These are phyloP conservation scores for Heliconius ismenius DNA, from an alignment of 2,888 invertebrate species.

Conservation along the genomic window DNA sequence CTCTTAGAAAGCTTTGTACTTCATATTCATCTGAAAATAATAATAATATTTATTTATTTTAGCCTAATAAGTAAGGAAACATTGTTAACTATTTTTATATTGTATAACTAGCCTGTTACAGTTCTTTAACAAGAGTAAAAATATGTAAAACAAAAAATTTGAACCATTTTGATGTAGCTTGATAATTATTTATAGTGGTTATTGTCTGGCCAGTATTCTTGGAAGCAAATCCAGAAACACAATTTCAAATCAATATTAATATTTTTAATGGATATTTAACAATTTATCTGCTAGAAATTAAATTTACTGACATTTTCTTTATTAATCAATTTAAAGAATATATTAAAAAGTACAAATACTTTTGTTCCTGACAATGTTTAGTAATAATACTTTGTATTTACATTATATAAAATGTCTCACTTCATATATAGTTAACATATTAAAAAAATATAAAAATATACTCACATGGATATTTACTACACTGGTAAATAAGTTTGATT, in stretches of 20 bases:
- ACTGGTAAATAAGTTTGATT: slow-evolving; percentile 80
- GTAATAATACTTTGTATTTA: not conserved
- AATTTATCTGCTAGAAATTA: too few relatives aligned
- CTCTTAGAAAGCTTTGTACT: slow-evolving; percentile 75
- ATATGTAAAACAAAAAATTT: too few relatives aligned
- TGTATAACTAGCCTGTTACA: not conserved
- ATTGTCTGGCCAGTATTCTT: not conserved
- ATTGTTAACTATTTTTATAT: not conserved
- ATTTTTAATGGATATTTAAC: not conserved
- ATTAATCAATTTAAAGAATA: too few relatives aligned
- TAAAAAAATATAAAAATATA: slow-evolving; percentile 29
- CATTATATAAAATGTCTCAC: not conserved
- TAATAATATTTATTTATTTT: slow-evolving; percentile 30
- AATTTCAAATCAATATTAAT: not conserved
- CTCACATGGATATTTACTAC: slow-evolving; percentile 81
- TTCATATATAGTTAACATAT: not conserved
- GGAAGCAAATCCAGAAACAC: not conserved
- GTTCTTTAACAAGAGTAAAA: too few relatives aligned
- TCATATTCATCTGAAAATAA: slow-evolving; percentile 78
- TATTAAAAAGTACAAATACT: too few relatives aligned
- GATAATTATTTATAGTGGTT: not conserved
- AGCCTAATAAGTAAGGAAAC: not conserved
- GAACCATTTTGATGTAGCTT: not conserved
- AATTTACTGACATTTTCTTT: too few relatives aligned
- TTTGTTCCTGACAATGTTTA: not conserved